Conservation (phyloP, 2,888 invertebrate genomes). For the Diarsia brunnea region DNA sequence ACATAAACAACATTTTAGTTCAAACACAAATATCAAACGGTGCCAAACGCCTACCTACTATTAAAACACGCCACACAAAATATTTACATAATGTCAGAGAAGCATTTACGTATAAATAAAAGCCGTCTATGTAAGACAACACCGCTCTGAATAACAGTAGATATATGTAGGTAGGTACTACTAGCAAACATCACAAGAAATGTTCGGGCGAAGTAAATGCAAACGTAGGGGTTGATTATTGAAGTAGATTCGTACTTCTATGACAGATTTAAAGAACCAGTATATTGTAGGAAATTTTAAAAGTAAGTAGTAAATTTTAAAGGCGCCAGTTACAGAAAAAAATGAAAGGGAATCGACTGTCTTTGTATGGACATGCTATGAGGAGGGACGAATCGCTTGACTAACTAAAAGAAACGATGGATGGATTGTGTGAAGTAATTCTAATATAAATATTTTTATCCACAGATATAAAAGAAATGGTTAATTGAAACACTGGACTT, state of each 20-base stretch:
- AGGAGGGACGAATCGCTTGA: too few relatives aligned
- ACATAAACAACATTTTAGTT: neutral
- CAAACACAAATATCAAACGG: neutral
- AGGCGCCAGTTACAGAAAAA: too few relatives aligned
- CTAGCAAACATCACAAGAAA: slow-evolving; percentile 38
- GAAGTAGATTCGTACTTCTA: neutral
- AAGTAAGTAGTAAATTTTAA: too few relatives aligned
- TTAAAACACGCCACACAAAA: slow-evolving; percentile 23
- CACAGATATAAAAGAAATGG: too few relatives aligned
- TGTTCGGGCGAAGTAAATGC: slow-evolving; percentile 51
- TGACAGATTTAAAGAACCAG: neutral
- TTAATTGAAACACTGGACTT: too few relatives aligned
- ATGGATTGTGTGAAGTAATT: too few relatives aligned
- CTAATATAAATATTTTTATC: too few relatives aligned
- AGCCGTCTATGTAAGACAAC: slow-evolving; percentile 49
- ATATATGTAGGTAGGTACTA: neutral
- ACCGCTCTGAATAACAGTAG: slow-evolving; percentile 20
- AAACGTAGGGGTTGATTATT: slow-evolving; percentile 43
- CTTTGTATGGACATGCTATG: too few relatives aligned
- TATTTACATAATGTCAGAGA: slow-evolving; percentile 50
- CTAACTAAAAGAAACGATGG: too few relatives aligned
- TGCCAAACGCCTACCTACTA: neutral
- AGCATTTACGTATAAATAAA: slow-evolving; percentile 45
- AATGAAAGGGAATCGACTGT: too few relatives aligned
- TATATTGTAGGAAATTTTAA: too few relatives aligned